Base-by-base conservation (phyloP, 1,140 invertebrate species). In the Linepithema humile region DNA sequence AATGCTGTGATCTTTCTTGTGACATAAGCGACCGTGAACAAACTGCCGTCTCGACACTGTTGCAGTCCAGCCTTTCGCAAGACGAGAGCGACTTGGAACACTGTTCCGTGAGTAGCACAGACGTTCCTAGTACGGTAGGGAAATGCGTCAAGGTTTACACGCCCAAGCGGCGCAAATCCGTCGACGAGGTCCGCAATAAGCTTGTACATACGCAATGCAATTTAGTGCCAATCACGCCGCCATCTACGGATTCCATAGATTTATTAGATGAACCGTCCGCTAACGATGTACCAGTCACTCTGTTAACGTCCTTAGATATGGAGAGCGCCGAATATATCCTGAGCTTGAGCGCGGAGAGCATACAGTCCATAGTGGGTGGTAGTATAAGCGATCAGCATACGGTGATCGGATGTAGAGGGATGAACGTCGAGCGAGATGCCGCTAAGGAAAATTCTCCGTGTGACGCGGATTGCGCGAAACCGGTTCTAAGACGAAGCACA, bases 121-220 rank as follows among this genome's bases (percentile, higher is more conserved):
- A 93, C 57, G 88, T 92, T 80, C 82, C 90, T 77, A 91, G 84
- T 62, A 88, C 84, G 74, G 88, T 93, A 48, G 93, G 92, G 12
- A 92, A 94, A 77, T 94, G 92, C 85, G 89, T 92, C 40, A 90
- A 91, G 70, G 93, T 94, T 10, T 94, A 94, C 59, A 92, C 92
- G 23, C 92, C 93, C 48, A 94, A 94, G 62, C 92, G 91, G 70
- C 90, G 91, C 12, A 91, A 89, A 62, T 88, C 84, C 15, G 57
- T 82, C 9, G 87, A 90, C 15, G 89, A 90, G 75, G 72, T 84
- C 26, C 88, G 86, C 23, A 85, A 67, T 82, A 89, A 85, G 23
- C 86, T 85, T 57, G 78, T 82, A 72, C 45, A 65, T 26, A 84
- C 80, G 55, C 70, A 80, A 50, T 48, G 90, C 10, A 89, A 90